Base-by-base conservation (phyloP, 2,888 invertebrate species). In the Coleophora flavipennella region DNA sequence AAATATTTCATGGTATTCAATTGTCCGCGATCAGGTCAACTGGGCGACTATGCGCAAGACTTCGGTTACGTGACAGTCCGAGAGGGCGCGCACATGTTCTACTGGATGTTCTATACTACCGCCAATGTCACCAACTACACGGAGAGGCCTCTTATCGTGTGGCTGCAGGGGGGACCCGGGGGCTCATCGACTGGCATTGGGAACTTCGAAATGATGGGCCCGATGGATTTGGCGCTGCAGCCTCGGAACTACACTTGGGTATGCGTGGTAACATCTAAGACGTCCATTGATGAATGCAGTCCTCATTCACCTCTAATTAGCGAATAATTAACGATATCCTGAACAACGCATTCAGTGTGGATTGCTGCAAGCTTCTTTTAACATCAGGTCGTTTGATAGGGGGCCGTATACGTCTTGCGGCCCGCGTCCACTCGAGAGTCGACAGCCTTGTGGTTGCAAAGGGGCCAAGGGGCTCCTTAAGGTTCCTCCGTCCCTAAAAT, bases 131-230 rank as follows among this genome's bases (percentile, higher is more conserved):
- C 58, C 3, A 80, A 81, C 33, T 87, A 89, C 57, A 88, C 88
- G 0, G 87, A 91, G 1, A 85, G 88, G 31, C 96, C 96, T 0
- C 73, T 95, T 20, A 78, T 94, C n/a, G 90, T 96, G 40, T 96
- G 96, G 95, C 80, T 96, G 9, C 92, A 95, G 86, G 95, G 96
- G 3, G 95, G 95, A 0, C 95, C 95, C 0, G 95, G 89, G 1
- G 91, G 89, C 0, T 92, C 93, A 0, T 91, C 92, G 6, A 92
- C 92, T 0, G 93, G 90, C 1, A 92, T 90, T 61, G 96, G 96
- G n/a, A 96, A 96, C 66, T 95, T 96, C 61, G 89, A 90, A 44
- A 94, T 95, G 60, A 66, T 95, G 14, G 95, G 95, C 1, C 94
- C 95, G 0, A 67, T 92, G 14, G 90, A 92, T 58, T 60, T 88